Base-by-base conservation (phyloP, 2,888 invertebrate genomes). In the Amphipoea lucens region DNA sequence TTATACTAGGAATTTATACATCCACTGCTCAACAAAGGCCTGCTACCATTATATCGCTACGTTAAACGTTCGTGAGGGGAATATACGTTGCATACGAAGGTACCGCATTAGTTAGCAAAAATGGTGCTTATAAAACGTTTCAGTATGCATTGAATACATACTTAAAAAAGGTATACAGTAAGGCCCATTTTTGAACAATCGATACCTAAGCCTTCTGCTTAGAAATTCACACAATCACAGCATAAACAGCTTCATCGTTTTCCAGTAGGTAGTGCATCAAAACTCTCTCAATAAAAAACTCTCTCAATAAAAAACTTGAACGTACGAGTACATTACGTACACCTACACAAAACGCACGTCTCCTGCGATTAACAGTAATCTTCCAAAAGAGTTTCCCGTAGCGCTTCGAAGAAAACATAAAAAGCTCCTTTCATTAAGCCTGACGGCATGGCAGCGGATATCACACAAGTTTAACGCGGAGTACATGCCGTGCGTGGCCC, bases 391-490 rank as follows among this genome's bases (percentile, higher is more conserved):
- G 76, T 54, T 66, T 57, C 40, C 40, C 69, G 70, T 11, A 69
- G 81, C 68, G 67, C 29, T 68, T 63, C 60, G 72, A 65, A 76
- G 75, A 36, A 79, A 83, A 86, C 72, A 76, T 83, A 74, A 83
- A 83, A 79, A 74, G 40, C 79, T 72, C 67, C 66, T 79, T 84
- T 81, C 88, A 81, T 79, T 87, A 76, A 29, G 70, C 73, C 75
- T 75, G 78, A 76, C 66, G 76, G 54, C 51, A 51, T 29, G 51
- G 76, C 68, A 60, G 67, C 65, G 76, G 84, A 82, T 74, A 82
- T 77, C 79, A 85, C 79, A 81, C 81, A 76, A 87, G 85, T 87
- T 85, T 77, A 80, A 74, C 74, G 66, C n/a, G 48, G 14, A 75
- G 75, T 84, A 84, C 74, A 74, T 48, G 70, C 75, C 73, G 54